Evolutionary conservation across 2,113 vertebrate species (phyloP), one percentile per base, ranked within the genome.

Genomic region (Gymnarchus niloticus): DNA sequence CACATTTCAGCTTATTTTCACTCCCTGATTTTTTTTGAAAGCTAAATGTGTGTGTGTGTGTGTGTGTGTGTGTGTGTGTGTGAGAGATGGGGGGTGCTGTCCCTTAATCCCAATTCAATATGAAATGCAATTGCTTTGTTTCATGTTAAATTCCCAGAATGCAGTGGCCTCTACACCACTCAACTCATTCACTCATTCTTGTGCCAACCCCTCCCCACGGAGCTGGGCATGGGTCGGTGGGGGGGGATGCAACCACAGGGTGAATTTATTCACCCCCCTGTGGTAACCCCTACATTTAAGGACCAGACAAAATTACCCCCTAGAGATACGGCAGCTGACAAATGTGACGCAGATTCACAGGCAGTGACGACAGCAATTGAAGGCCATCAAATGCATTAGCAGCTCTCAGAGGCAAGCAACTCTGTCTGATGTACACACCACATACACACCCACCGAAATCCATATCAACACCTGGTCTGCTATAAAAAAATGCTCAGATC

Each of bases 71-170:
- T 83, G 88, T 88, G 82, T 81, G 46, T 21, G 81, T 90, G 83
- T 9, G 19, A 84, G 84, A 86, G 87, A 65, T 86, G 41, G 87
- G 86, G 83, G 87, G 56, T 81, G 86, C 85, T 88, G 92, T 93
- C 94, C 93, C 94, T 92, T 93, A 94, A 92, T 94, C 94, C 94
- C 94, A 93, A 93, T 93, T 94, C 93, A 95, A 94, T 95, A 93
- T 94, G 88, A 92, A 93, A 93, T 90, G 90, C 93, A 92, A 94
- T 95, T 94, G 92, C 93, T 93, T 93, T 93, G 91, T 94, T 91
- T 94, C 90, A 89, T 89, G 90, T 92, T 92, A 91, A 88, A 91
- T 88, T 93, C 92, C 92, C 92, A 92, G 90, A 91, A 89, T 92
- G 91, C 87, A 80, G 87, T 88, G 87, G 88, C 80, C n/a, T 88